A percentile compares a stretch with the other conserved stretches of the same genome.
These are phyloP conservation scores for Cephalopterus ornatus DNA, from an alignment of 2,113 vertebrate species.

Conservation along the genomic window DNA sequence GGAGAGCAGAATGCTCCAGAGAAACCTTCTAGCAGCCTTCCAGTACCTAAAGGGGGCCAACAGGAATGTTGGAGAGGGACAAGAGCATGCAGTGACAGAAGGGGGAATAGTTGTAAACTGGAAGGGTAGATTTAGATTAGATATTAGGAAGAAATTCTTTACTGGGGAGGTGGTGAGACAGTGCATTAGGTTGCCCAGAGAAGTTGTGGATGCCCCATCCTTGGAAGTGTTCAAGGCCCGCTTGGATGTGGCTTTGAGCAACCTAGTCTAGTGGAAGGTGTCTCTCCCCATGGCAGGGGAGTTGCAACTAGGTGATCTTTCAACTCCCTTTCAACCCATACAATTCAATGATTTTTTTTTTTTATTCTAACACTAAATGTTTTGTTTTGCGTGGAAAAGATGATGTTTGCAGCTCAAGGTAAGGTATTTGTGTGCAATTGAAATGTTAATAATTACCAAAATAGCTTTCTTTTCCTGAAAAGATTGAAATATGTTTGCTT, in stretches of 20 bases:
- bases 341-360: not conserved
- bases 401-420: not conserved
- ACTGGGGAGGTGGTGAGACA: not conserved
- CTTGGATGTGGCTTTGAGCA: not conserved
- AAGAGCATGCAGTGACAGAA: not conserved
- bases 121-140: not conserved
- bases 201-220: not conserved
- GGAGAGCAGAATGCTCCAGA: not conserved
- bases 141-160: not conserved
- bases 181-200: not conserved
- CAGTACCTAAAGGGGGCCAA: not conserved
- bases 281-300: too few relatives aligned
- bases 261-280: not conserved
- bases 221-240: fast-evolving
- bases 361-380: not conserved
- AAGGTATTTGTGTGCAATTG: not conserved
- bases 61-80: not conserved
- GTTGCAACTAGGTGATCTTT: not conserved
- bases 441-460: not conserved
- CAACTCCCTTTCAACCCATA: not conserved
- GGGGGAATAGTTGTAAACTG: not conserved
- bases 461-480: not conserved
- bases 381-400: not conserved
- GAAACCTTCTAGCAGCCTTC: not conserved
- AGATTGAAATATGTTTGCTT: not conserved